Evolutionary conservation across 2,113 vertebrate species (phyloP).

Genomic region (Cynopterus brachyotis): DNA sequence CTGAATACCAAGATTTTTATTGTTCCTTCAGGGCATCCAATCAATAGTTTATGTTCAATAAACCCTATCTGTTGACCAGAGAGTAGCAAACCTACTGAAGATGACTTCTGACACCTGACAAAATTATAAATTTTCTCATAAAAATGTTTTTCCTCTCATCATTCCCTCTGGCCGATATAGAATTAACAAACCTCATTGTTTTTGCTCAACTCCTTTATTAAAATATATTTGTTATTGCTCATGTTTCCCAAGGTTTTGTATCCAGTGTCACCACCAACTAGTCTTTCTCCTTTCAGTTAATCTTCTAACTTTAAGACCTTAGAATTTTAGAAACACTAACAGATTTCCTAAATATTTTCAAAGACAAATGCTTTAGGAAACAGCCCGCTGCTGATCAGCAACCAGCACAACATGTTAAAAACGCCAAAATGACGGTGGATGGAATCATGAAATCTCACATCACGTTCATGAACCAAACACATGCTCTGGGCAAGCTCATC

Average conservation of each 20-base stretch:
- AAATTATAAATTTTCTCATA: neutral
- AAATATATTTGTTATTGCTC: neutral
- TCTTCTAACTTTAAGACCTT: neutral
- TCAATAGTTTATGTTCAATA: neutral
- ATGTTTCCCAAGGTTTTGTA: neutral
- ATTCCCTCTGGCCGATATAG: neutral
- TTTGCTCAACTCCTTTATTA: neutral
- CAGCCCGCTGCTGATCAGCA: neutral
- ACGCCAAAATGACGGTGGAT: too few relatives aligned
- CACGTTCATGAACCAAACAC: neutral
- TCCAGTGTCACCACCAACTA: neutral
- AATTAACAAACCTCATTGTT: neutral
- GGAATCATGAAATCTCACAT: neutral
- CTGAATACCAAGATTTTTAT: neutral
- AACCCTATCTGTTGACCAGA: neutral
- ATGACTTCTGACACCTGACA: neutral
- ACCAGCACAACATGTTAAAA: neutral
- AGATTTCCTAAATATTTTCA: neutral
- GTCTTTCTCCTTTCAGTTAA: neutral
- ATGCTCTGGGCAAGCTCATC: neutral
- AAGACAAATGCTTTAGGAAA: neutral
- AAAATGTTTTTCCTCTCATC: neutral
- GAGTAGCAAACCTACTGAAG: neutral
- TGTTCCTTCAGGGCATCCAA: neutral
- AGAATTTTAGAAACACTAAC: neutral